Percentiles rank a stretch among this genome's conserved stretches.
Conservation (phyloP, 1,140 invertebrate genomes). For the Leucophenga varia region DNA sequence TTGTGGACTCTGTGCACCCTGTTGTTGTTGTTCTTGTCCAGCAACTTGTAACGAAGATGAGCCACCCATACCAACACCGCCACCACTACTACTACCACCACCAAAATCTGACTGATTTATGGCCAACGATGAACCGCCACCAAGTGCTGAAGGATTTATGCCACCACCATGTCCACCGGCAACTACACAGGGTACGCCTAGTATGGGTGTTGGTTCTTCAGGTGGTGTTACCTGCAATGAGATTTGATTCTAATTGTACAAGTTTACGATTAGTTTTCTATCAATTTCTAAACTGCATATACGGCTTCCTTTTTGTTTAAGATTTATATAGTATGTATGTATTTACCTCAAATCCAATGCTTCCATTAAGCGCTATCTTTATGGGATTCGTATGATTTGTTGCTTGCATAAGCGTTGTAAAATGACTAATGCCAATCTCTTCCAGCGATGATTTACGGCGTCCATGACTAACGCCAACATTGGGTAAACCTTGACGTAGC, state of each 20-base stretch:
- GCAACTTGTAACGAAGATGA: conserved; percentile 45
- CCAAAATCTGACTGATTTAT: conserved; percentile 9
- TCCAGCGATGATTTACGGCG: conserved; percentile 79
- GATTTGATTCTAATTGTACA: conserved; percentile 43
- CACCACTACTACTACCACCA: no score
- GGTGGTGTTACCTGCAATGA: conserved; percentile 63
- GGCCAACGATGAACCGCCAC: conserved; percentile 26
- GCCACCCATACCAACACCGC: conserved; percentile 22
- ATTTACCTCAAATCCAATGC: conserved; percentile 81
- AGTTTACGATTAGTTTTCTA: no score
- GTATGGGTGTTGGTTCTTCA: conserved; percentile 66
- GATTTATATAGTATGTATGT: not conserved
- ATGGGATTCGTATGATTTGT: conserved; percentile 70
- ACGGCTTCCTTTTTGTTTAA: no score
- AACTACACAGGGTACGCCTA: conserved; percentile 59
- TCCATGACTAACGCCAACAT: conserved; percentile 58
- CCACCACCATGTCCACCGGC: conserved; percentile 51
- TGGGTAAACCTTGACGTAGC: conserved; percentile 71
- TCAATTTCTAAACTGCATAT: no score
- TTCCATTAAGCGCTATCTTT: conserved; percentile 81
- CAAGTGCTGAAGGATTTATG: conserved; percentile 50
- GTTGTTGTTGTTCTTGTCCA: conserved; percentile 40
- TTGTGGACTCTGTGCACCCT: conserved; percentile 23
- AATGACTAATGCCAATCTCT: conserved; percentile 80
- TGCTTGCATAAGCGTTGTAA: conserved; percentile 64